Conservation (phyloP, 2,797 vertebrate species). For the Microhierax caerulescens region DNA sequence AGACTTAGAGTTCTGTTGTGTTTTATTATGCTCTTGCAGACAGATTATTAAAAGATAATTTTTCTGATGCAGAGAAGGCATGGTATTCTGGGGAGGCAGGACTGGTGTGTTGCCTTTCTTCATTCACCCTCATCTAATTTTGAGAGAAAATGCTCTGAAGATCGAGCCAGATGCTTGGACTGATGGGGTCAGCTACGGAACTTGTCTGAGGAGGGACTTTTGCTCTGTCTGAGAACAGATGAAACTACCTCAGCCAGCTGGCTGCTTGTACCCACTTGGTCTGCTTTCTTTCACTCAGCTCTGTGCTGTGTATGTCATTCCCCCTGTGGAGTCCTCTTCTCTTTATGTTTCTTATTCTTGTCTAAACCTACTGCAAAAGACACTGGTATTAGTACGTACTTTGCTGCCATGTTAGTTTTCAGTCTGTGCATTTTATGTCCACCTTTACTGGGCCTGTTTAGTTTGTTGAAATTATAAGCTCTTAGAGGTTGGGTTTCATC, state of each 20-base stretch:
- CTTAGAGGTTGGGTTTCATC: accelerated
- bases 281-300: neutral
- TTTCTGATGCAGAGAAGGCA: neutral
- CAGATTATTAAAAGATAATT: neutral
- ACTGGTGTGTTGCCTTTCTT: neutral
- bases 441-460: neutral
- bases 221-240: neutral
- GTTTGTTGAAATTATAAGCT: neutral
- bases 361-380: neutral
- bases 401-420: neutral
- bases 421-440: neutral
- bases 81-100: neutral
- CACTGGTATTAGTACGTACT: accelerated
- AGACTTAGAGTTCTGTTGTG: neutral
- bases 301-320: neutral
- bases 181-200: neutral
- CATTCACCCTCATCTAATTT: neutral
- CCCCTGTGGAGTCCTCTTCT: neutral
- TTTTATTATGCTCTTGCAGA: neutral
- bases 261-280: accelerated
- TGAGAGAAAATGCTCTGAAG: neutral
- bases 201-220: neutral
- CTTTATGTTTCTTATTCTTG: neutral
- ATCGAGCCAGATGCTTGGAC: neutral
- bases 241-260: neutral